Base-by-base conservation (phyloP, 1,140 invertebrate species). In the Venustaconcha ellipsiformis region DNA sequence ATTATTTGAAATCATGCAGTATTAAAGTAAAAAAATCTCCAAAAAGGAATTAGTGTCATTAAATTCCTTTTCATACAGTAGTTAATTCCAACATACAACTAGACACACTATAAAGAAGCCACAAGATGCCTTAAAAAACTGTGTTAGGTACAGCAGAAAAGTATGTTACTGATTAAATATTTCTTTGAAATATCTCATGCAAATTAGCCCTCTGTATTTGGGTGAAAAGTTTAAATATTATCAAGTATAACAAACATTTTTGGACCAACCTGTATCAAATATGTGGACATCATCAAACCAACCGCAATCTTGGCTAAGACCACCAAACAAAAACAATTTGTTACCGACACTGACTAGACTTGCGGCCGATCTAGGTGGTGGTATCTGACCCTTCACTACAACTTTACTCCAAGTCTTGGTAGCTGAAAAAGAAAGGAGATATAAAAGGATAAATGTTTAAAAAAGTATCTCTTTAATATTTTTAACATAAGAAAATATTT, bases 271-370 rank as follows among this genome's bases (percentile, higher is more conserved):
- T 83, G 80, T 88, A 73, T 89, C 84, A 83, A 85, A 89, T 14
- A 79, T 69, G 76, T 85, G 80, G 0, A 88, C 17, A 58, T 85
- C 84, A 78, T 87, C 82, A 68, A 89, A 83, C 88, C 88, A 89
- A 20, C 87, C 87, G 70, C 70, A 81, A 26, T 80, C 78, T 20
- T 87, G 85, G 82, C 84, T 89, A 0, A 89, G 82, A 3, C 88
- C 88, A 26, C 88, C 88, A 86, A 87, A 89, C 58, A 89, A 70
- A 80, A 86, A 89, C 20, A 89, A 69, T 55, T 83, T 88, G 14
- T 80, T 82, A 12, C 79, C 85, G 14, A 89, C 84, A 74, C 81
- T 80, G 55, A 84, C 83, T 57, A 89, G 58, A 55, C 83, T 82
- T 11, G 84, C 84, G 14, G 83, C 83, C 55, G 86, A 85, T 62